These are phyloP conservation scores for Solea solea DNA, from an alignment of 2,113 vertebrate species.

Conservation along the genomic window DNA sequence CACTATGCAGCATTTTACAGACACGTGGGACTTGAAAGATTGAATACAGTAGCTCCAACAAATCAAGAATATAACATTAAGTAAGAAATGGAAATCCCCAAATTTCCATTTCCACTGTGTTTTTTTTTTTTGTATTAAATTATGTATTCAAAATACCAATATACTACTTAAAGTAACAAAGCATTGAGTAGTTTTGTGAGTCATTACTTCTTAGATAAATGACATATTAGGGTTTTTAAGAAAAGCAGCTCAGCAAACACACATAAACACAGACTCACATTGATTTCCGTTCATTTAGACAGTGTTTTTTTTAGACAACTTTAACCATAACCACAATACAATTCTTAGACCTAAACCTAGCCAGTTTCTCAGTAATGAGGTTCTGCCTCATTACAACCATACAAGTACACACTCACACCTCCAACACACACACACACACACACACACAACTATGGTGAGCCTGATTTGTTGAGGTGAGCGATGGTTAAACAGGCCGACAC, in stretches of 20 bases:
- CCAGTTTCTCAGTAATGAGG: too few relatives aligned
- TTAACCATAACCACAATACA: too few relatives aligned
- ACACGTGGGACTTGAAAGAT: neutral
- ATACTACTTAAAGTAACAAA: neutral
- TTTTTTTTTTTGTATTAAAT: too few relatives aligned
- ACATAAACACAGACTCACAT: too few relatives aligned
- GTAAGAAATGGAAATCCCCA: too few relatives aligned
- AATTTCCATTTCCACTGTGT: too few relatives aligned
- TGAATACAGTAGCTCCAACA: neutral
- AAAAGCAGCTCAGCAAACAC: conserved; percentile 15
- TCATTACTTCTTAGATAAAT: neutral
- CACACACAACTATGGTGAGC: neutral
- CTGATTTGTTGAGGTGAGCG: conserved; percentile 11
- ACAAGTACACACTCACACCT: too few relatives aligned
- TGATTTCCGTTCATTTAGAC: too few relatives aligned
- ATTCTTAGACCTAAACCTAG: too few relatives aligned
- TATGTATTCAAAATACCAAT: neutral
- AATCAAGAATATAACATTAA: neutral
- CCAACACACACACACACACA: neutral
- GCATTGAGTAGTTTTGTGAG: neutral
- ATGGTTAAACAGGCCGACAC: conserved; percentile 40
- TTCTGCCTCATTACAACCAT: too few relatives aligned
- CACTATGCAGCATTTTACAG: neutral
- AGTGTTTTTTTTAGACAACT: too few relatives aligned
- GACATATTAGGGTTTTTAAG: neutral